These are phyloP conservation scores for Myotis myotis DNA, from an alignment of 2,797 vertebrate genomes.

Conservation along the genomic window DNA sequence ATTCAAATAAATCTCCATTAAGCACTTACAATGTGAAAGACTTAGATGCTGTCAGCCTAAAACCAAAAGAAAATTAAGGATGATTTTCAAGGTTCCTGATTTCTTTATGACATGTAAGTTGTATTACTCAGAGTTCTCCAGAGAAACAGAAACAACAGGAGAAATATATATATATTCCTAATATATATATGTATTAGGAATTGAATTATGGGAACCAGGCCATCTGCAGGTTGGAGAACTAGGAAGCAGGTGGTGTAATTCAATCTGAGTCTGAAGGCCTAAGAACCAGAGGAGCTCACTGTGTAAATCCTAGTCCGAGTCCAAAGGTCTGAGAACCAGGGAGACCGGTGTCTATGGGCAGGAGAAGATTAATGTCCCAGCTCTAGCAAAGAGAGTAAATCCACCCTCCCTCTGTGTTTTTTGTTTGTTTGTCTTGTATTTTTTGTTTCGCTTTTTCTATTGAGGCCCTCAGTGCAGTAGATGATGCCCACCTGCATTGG, in stretches of 20 bases:
- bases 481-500: neutral
- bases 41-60: neutral
- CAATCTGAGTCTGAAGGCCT: neutral
- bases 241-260: neutral
- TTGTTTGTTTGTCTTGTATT: neutral
- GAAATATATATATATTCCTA: neutral
- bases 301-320: neutral
- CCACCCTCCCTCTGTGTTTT: neutral
- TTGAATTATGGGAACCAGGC: neutral
- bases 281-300: neutral
- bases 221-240: neutral
- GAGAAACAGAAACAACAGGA: neutral
- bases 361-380: neutral
- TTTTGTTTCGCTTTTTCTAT: neutral
- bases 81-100: neutral
- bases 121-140: neutral
- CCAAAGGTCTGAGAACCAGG: neutral
- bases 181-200: neutral
- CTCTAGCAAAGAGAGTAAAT: neutral
- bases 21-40: neutral
- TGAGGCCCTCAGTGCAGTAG: neutral
- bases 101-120: neutral
- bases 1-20: neutral
- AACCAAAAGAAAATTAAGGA: neutral
- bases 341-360: neutral